Percentiles rank a stretch among this genome's conserved stretches.
Conservation (phyloP, 2,113 vertebrate genomes). For the Saguinus midas region DNA sequence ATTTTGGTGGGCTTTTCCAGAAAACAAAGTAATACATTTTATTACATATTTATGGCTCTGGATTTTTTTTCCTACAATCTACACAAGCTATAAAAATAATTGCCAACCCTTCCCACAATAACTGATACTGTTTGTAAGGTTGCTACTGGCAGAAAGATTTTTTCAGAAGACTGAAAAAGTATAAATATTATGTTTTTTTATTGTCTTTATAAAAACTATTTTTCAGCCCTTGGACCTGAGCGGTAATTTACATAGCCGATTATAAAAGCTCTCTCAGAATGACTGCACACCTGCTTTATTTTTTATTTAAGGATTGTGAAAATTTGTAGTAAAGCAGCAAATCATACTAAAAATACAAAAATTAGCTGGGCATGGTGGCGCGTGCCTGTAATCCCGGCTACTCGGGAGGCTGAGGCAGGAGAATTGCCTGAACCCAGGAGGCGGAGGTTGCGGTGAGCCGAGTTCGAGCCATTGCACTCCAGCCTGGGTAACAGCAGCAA, state of each 20-base stretch:
- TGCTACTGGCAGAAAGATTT: not conserved
- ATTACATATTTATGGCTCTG: slow-evolving; percentile 27
- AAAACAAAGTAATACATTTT: slow-evolving; percentile 28
- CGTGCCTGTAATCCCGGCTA: too few species aligned
- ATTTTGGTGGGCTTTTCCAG: slow-evolving; percentile 1
- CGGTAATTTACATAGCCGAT: slow-evolving; percentile 14
- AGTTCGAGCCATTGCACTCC: too few species aligned
- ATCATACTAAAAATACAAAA: not conserved
- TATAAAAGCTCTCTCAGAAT: not conserved
- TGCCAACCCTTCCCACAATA: not conserved
- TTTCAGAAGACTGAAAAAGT: slow-evolving; percentile 11
- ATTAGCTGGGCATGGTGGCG: too few species aligned
- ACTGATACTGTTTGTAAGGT: not conserved
- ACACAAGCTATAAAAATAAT: slow-evolving; percentile 9
- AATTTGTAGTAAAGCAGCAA: not conserved
- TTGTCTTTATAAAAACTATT: slow-evolving; percentile 47
- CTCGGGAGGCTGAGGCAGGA: too few species aligned
- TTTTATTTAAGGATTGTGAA: slow-evolving; percentile 20
- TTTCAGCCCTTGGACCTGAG: slow-evolving; percentile 19
- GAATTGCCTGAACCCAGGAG: too few species aligned
- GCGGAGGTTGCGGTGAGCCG: too few species aligned
- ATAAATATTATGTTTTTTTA: slow-evolving; percentile 41
- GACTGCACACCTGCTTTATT: slow-evolving; percentile 58
- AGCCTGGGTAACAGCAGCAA: too few species aligned
- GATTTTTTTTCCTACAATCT: not conserved